These are phyloP conservation scores for Macrobrachium rosenbergii DNA, from an alignment of 1,140 invertebrate genomes.

Conservation along the genomic window DNA sequence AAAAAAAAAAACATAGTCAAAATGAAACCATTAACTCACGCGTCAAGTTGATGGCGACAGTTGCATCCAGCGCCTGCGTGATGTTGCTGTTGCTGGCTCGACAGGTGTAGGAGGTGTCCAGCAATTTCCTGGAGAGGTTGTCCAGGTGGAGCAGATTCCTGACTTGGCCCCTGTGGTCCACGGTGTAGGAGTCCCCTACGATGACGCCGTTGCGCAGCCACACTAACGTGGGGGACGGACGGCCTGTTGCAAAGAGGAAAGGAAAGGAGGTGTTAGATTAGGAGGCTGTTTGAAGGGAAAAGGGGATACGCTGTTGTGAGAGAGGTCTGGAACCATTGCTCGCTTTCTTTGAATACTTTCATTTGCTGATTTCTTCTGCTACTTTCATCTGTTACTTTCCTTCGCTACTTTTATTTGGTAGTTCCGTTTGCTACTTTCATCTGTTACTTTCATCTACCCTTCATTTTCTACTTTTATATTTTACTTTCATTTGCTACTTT, in stretches of 20 bases:
- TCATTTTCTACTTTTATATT: no score
- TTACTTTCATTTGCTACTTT: no score
- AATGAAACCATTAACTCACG: conserved; percentile 24
- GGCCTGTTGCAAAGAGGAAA: conserved; percentile 20
- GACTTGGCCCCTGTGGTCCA: conserved; percentile 60
- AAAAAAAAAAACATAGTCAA: no score
- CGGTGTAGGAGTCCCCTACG: conserved; percentile 63
- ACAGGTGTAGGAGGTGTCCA: conserved; percentile 62
- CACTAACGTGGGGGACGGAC: conserved; percentile 59
- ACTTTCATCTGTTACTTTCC: no score
- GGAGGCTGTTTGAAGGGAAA: no score
- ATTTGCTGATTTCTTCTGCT: no score
- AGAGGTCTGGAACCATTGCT: no score
- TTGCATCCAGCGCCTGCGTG: conserved; percentile 60
- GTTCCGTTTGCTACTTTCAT: no score
- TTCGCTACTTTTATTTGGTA: no score
- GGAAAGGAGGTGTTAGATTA: background rate
- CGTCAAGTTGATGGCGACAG: conserved; percentile 64
- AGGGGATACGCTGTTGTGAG: no score
- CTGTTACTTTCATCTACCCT: no score
- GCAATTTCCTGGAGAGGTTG: conserved; percentile 58
- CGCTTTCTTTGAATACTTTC: no score
- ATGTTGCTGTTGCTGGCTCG: conserved; percentile 66
- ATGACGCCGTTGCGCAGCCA: conserved; percentile 54
- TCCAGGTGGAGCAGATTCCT: conserved; percentile 65